phyloP scores from a whole-genome alignment of 1,140 invertebrate species.

The Dreissena polymorpha region DNA sequence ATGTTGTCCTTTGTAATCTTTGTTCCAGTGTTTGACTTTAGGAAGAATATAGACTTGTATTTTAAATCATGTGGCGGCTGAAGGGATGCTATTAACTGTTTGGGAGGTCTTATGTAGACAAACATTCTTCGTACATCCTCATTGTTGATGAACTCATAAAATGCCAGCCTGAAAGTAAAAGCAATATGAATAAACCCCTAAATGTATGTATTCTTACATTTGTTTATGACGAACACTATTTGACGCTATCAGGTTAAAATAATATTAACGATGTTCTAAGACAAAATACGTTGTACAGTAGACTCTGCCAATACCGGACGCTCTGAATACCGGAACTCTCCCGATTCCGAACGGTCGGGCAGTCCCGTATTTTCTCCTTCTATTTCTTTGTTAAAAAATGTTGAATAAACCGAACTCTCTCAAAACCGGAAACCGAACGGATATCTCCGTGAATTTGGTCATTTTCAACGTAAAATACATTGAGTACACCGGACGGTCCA shows the following conservation, averaged over 20 bases:
- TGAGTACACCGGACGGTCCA: no score
- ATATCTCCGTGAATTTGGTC: no score
- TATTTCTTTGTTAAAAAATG: no score
- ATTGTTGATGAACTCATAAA: slow-evolving; percentile 80
- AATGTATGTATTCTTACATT: not conserved
- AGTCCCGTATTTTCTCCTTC: no score
- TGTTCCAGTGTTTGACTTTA: slow-evolving; percentile 77
- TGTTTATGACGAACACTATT: not conserved
- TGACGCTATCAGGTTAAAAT: not conserved
- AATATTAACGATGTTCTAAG: not conserved
- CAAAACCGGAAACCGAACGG: no score
- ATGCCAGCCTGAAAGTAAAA: slow-evolving; percentile 73
- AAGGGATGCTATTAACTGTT: slow-evolving; percentile 74
- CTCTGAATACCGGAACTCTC: no score
- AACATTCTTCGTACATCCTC: slow-evolving; percentile 78
- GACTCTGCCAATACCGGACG: no score
- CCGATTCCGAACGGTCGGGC: no score
- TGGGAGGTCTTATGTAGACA: slow-evolving; percentile 71
- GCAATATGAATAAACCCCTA: not conserved
- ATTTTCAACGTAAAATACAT: no score
- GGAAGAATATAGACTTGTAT: slow-evolving; percentile 78
- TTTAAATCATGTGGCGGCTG: slow-evolving; percentile 75
- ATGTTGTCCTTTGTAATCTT: slow-evolving; percentile 79
- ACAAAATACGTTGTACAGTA: no score
- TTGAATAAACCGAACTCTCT: no score